Percentiles rank a stretch among this genome's conserved stretches.
Conservation (phyloP, 2,888 invertebrate genomes). For the Drosophila picticornis region DNA sequence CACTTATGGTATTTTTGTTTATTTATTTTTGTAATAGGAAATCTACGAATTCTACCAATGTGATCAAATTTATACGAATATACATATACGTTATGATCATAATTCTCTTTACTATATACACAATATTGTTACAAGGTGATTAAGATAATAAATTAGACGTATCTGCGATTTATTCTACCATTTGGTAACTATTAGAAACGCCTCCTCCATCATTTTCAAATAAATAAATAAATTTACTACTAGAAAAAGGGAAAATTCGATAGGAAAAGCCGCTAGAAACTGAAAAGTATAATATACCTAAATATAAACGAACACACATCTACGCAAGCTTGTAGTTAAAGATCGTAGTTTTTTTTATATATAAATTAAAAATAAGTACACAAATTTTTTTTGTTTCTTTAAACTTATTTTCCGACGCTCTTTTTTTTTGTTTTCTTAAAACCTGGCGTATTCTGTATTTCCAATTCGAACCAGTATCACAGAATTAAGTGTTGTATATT, state of each 20-base stretch:
- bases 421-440: neutral
- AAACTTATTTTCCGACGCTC: too few relatives aligned
- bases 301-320: too few relatives aligned
- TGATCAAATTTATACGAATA: neutral
- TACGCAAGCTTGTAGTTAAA: too few relatives aligned
- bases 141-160: conserved; percentile 10
- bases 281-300: too few relatives aligned
- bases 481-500: conserved; percentile 17
- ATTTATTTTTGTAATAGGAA: neutral
- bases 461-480: neutral
- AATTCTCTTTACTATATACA: neutral
- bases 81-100: neutral
- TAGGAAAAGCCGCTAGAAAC: too few relatives aligned
- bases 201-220: too few relatives aligned
- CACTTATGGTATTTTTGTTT: neutral
- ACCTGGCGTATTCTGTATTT: neutral
- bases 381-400: too few relatives aligned
- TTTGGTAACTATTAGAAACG: too few relatives aligned
- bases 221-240: too few relatives aligned
- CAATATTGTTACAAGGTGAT: conserved; percentile 13
- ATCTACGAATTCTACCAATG: neutral
- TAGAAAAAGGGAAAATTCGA: too few relatives aligned
- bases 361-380: too few relatives aligned
- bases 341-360: too few relatives aligned
- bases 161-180: conserved; percentile 23